These are phyloP conservation scores for Puma concolor DNA, from an alignment of 2,113 vertebrate species.

Conservation along the genomic window DNA sequence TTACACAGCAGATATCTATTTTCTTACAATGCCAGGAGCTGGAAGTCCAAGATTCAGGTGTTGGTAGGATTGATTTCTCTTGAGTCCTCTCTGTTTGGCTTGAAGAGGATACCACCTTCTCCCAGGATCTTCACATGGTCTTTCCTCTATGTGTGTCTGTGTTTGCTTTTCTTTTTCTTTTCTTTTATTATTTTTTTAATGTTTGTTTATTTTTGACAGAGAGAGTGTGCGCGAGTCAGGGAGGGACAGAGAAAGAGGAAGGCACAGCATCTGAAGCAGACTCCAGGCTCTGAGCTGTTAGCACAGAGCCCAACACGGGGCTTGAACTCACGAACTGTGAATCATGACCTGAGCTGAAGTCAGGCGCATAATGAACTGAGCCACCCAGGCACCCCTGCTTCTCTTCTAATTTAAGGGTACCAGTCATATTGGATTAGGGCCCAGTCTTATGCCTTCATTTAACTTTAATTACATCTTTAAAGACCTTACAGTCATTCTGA, in stretches of 20 bases:
- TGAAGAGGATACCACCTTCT: not conserved
- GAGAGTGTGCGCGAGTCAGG: too few species aligned
- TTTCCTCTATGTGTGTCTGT: not conserved
- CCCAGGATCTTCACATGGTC: not conserved
- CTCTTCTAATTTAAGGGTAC: not conserved
- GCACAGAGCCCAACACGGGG: too few species aligned
- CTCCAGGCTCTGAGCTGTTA: too few species aligned
- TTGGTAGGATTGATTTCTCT: not conserved
- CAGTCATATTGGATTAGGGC: not conserved
- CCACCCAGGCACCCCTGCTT: too few species aligned
- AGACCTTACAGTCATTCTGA: not conserved
- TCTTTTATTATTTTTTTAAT: too few species aligned
- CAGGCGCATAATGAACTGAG: too few species aligned
- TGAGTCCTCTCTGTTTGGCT: not conserved
- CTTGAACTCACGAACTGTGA: too few species aligned
- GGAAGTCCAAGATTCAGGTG: not conserved
- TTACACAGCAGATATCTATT: not conserved
- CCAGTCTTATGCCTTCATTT: not conserved
- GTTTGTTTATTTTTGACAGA: too few species aligned
- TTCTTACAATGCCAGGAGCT: not conserved
- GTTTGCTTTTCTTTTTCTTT: not conserved
- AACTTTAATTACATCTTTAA: not conserved
- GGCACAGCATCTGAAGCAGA: too few species aligned
- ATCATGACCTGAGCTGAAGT: too few species aligned
- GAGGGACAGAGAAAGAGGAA: too few species aligned